Conservation (phyloP, 2,888 invertebrate genomes). For the Lithophane ornitopus region DNA sequence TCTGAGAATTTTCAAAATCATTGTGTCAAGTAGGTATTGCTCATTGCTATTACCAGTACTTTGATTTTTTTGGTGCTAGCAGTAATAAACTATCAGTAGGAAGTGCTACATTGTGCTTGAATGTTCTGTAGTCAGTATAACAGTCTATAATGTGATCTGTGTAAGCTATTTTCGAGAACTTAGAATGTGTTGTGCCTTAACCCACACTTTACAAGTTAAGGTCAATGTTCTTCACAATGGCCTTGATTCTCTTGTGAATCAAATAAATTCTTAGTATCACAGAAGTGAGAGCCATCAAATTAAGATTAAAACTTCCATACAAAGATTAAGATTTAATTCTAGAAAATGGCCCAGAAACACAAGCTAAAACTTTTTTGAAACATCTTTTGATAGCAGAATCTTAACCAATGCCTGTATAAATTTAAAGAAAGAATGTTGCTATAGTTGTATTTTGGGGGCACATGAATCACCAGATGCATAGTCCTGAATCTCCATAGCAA, state of each 20-base stretch:
- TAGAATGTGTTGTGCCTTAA: too few relatives aligned
- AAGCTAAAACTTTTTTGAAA: background rate
- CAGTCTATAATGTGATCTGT: background rate
- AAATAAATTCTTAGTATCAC: background rate
- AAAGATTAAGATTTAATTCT: background rate
- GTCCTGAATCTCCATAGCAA: background rate
- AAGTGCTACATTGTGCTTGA: constrained; percentile 7
- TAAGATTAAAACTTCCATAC: background rate
- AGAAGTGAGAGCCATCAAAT: background rate
- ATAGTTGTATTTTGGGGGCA: background rate
- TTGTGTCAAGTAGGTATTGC: background rate
- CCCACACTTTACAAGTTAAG: background rate
- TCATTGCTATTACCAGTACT: background rate
- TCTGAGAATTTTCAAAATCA: background rate
- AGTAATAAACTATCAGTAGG: background rate
- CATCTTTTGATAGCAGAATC: background rate
- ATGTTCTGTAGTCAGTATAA: background rate
- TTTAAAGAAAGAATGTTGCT: constrained; percentile 1
- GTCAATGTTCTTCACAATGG: background rate
- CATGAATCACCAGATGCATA: constrained; percentile 1
- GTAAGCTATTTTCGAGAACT: background rate
- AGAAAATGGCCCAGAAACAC: background rate
- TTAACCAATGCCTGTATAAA: background rate
- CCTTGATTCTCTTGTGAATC: background rate
- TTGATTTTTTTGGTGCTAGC: background rate